These are phyloP conservation scores for Cyphomyrus discorhynchus DNA, from an alignment of 2,113 vertebrate genomes.

Conservation along the genomic window DNA sequence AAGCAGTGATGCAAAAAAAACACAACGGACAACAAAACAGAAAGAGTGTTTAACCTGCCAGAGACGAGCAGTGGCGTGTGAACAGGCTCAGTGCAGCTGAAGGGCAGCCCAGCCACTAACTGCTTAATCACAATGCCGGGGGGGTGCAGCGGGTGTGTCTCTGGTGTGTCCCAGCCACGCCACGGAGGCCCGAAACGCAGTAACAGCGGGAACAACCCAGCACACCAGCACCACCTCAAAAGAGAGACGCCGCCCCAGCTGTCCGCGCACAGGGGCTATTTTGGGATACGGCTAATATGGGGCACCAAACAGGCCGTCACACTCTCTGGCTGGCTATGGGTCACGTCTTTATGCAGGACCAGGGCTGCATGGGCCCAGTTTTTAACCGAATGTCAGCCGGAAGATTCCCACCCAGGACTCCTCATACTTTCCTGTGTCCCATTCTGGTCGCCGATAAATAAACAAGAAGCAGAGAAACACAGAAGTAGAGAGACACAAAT, in stretches of 20 bases:
- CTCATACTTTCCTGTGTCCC: neutral
- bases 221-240: neutral
- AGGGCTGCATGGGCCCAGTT: neutral
- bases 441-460: neutral
- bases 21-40: neutral
- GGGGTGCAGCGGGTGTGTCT: neutral
- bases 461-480: neutral
- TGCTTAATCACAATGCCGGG: neutral
- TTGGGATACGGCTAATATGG: constrained; percentile 41
- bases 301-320: neutral
- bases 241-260: constrained; percentile 46
- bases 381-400: neutral
- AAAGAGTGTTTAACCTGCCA: neutral
- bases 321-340: neutral
- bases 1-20: neutral
- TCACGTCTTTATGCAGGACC: neutral
- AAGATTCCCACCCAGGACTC: neutral
- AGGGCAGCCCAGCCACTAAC: neutral
- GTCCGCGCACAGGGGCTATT: constrained; percentile 49
- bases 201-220: neutral
- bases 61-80: neutral
- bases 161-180: neutral
- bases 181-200: neutral
- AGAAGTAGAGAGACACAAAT: no score
- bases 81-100: neutral